Evolutionary conservation across 2,113 vertebrate genomes (phyloP).

Genomic region (Nesoenas mayeri): DNA sequence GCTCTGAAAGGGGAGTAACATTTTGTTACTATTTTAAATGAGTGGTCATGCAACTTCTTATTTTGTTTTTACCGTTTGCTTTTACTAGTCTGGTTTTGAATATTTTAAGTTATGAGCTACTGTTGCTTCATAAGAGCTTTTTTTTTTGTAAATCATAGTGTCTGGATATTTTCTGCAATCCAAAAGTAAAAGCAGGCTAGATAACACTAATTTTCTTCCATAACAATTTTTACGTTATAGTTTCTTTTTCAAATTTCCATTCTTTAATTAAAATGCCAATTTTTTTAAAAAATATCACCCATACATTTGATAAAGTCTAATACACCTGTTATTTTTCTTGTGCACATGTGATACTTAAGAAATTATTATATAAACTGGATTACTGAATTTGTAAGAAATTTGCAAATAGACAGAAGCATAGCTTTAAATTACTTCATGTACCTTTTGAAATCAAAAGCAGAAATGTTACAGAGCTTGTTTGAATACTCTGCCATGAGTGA

Average conservation of each 20-base stretch:
- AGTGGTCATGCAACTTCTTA: background rate
- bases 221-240: background rate
- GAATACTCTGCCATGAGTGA: background rate
- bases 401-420: background rate
- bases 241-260: background rate
- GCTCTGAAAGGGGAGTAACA: background rate
- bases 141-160: background rate
- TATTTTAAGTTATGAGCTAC: background rate
- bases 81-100: background rate
- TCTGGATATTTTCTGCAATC: background rate
- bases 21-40: background rate
- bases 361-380: background rate
- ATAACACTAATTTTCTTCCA: background rate
- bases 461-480: background rate
- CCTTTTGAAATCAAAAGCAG: background rate
- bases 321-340: background rate
- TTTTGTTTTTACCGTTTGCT: background rate
- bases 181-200: background rate
- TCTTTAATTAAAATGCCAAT: background rate
- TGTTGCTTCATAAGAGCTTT: background rate
- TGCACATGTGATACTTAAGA: background rate
- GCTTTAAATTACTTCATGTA: background rate
- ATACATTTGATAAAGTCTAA: background rate
- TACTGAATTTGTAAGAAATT: background rate
- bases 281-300: background rate